Base-by-base conservation (phyloP, 1,140 invertebrate genomes). In the Caenorhabditis inopinata region DNA sequence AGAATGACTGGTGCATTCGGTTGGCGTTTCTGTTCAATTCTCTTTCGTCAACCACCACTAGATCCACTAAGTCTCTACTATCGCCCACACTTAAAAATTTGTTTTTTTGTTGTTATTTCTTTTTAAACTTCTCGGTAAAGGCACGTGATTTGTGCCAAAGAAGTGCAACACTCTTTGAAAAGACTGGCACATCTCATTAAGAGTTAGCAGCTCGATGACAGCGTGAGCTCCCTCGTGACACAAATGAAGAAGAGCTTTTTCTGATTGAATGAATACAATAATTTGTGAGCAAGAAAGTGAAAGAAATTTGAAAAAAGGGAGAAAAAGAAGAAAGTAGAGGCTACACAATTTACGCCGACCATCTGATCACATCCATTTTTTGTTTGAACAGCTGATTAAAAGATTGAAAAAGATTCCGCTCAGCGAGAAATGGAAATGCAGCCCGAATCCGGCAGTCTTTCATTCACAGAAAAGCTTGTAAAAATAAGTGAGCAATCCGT, bases 61-160 rank as follows among this genome's bases (percentile, higher is more conserved):
- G 9, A 6, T 29, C 58, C 12, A 1, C 12, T 38, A 7, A 18
- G 18, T 68, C 38, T 42, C 38, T n/a, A 21, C 12, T 68, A 2
- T 53, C 58, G 58, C 58, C 58, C 58, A 68, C 58, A 68, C 58
- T 38, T 42, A n/a, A n/a, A n/a, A n/a, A n/a, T n/a, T n/a, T n/a
- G n/a, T n/a, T n/a, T n/a, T n/a, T n/a, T n/a, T n/a, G n/a, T n/a
- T n/a, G n/a, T n/a, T n/a, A n/a, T n/a, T n/a, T n/a, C n/a, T n/a
- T n/a, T n/a, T n/a, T n/a, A n/a, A n/a, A n/a, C n/a, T n/a, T n/a
- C n/a, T n/a, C n/a, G n/a, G n/a, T n/a, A 68, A 68, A 32, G n/a
- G 32, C 58, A 68, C 27, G 58, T 68, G 58, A 68, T 68, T 68
- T 42, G 51, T 32, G n/a, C 25, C 51, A 58, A 23, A 32, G n/a